phyloP scores from a whole-genome alignment of 2,113 vertebrate genomes.

The Scomber scombrus region DNA sequence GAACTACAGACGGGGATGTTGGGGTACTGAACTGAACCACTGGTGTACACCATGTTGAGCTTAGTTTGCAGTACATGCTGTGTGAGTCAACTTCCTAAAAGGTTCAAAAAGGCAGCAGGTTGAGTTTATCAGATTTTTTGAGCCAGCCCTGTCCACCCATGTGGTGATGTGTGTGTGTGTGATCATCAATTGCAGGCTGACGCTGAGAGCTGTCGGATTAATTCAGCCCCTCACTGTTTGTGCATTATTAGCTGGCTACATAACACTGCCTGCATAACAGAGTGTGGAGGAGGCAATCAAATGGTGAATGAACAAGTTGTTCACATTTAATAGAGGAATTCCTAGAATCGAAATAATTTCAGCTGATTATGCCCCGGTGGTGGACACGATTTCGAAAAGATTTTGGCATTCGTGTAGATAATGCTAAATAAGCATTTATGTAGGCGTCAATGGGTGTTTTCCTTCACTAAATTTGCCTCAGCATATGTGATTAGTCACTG shows the following conservation, averaged over 20 bases:
- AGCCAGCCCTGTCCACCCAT: conserved; percentile 8
- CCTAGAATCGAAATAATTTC: conserved; percentile 11
- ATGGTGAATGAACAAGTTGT: conserved; percentile 22
- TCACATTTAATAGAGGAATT: conserved; percentile 37
- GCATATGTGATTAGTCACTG: conserved; percentile 2
- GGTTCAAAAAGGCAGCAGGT: conserved; percentile 7
- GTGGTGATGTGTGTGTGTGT: conserved; percentile 76
- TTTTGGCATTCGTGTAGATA: neutral
- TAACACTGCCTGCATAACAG: conserved; percentile 73
- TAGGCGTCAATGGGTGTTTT: conserved; percentile 7
- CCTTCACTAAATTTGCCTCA: conserved; percentile 36
- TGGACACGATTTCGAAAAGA: neutral
- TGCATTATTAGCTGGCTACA: conserved; percentile 60
- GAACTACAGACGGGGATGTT: neutral
- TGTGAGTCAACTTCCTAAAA: conserved; percentile 39
- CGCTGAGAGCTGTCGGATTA: conserved; percentile 67
- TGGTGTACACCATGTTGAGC: neutral
- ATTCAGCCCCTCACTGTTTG: conserved; percentile 56
- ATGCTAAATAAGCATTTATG: neutral
- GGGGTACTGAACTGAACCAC: neutral
- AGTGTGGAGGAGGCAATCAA: conserved; percentile 32
- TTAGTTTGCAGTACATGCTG: neutral
- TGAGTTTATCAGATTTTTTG: conserved; percentile 11
- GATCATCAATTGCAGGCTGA: conserved; percentile 84
- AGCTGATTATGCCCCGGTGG: neutral